phyloP scores from a whole-genome alignment of 2,797 vertebrate species.

The Tinamus major region DNA sequence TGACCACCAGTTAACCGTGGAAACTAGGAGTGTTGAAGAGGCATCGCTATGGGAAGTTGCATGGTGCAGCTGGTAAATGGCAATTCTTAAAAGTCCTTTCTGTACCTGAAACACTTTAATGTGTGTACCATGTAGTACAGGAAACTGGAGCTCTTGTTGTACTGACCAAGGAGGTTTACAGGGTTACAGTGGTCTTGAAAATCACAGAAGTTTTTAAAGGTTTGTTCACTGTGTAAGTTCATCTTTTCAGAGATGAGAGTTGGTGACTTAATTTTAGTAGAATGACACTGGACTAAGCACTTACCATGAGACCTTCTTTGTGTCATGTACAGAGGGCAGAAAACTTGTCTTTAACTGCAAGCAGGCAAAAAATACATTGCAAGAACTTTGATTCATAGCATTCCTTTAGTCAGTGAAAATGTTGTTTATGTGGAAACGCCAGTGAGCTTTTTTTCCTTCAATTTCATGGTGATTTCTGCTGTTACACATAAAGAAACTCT shows the following conservation, averaged over 20 bases:
- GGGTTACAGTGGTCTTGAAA: background rate
- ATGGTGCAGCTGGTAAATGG: too few relatives aligned
- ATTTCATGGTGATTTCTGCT: background rate
- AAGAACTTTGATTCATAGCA: background rate
- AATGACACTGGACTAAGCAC: background rate
- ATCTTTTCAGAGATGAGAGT: background rate
- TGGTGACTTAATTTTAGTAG: background rate
- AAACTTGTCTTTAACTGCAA: background rate
- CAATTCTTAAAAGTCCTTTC: background rate
- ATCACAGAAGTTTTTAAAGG: background rate
- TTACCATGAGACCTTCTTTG: background rate
- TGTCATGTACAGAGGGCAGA: background rate
- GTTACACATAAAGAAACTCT: background rate
- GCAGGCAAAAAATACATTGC: background rate
- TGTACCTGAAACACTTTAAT: accelerated
- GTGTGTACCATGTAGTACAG: background rate
- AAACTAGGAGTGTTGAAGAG: background rate
- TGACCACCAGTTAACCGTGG: accelerated
- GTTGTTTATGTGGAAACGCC: background rate
- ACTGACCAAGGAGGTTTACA: background rate
- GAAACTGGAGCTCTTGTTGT: background rate
- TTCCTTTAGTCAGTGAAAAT: background rate
- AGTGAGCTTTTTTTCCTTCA: background rate
- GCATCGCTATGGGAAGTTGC: accelerated
- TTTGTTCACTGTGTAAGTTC: background rate